A percentile compares a stretch with the other conserved stretches of the same genome.
Evolutionary conservation across 2,888 invertebrate species (phyloP).

Genomic region (Aphrophora alni): DNA sequence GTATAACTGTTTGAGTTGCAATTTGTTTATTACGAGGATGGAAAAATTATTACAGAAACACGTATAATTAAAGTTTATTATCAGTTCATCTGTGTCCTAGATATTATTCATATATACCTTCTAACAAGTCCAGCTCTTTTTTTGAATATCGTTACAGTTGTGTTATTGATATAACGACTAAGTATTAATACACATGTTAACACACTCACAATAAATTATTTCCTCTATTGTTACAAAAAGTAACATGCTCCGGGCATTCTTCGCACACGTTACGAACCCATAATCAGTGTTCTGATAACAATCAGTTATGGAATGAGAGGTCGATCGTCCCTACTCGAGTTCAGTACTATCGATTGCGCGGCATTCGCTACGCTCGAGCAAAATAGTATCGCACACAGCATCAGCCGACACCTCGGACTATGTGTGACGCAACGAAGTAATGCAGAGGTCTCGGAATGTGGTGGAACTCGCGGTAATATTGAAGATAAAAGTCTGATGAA

Average conservation of each 20-base stretch:
- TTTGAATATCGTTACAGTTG: no score
- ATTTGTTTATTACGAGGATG: no score
- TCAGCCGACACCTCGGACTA: neutral
- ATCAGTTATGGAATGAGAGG: neutral
- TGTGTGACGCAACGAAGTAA: neutral
- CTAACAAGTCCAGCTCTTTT: no score
- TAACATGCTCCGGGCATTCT: neutral
- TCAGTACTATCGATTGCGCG: slow-evolving; percentile 6
- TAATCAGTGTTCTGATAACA: neutral
- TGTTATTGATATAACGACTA: neutral
- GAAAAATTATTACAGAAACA: no score
- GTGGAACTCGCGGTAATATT: no score
- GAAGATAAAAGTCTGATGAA: neutral
- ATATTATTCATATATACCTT: no score
- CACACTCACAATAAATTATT: neutral
- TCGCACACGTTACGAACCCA: neutral
- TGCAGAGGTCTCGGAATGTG: neutral
- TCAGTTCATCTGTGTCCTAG: no score
- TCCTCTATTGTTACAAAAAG: neutral
- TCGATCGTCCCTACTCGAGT: slow-evolving; percentile 3
- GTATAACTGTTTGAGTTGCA: no score
- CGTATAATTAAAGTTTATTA: no score
- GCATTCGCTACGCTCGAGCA: neutral
- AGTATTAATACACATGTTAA: neutral
- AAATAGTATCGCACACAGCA: neutral